phyloP scores from a whole-genome alignment of 2,113 vertebrate genomes.

The Tamias sibiricus region DNA sequence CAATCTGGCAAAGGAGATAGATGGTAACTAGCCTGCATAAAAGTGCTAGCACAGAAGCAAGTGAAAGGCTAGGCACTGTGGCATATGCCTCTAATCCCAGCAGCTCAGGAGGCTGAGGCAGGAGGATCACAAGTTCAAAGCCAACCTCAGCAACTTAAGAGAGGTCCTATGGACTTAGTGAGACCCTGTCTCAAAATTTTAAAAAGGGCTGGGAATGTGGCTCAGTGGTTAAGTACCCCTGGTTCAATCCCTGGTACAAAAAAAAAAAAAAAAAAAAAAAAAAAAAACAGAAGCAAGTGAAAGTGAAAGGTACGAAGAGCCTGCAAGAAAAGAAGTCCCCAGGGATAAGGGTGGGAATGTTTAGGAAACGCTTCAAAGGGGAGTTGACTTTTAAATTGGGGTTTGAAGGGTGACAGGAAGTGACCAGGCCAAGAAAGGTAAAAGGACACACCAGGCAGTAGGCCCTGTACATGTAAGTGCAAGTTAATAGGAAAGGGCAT shows the following conservation, averaged over 20 bases:
- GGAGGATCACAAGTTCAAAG: too few relatives aligned
- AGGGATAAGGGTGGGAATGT: not conserved
- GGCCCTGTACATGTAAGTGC: not conserved
- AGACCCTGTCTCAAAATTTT: too few relatives aligned
- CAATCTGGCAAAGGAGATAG: slow-evolving; percentile 35
- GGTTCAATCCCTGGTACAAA: too few relatives aligned
- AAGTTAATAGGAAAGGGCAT: not conserved
- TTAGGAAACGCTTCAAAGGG: slow-evolving; percentile 27
- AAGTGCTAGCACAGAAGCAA: not conserved
- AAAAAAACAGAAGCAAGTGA: not conserved
- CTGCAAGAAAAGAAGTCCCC: not conserved
- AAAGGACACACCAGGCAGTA: slow-evolving; percentile 38
- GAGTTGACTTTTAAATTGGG: slow-evolving; percentile 32
- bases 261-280: too few relatives aligned
- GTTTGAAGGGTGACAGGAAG: slow-evolving; percentile 52
- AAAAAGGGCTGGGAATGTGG: too few relatives aligned
- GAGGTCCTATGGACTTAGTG: too few relatives aligned
- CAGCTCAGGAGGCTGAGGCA: too few relatives aligned
- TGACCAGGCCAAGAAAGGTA: slow-evolving; percentile 5
- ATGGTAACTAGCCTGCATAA: not conserved
- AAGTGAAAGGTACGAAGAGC: not conserved
- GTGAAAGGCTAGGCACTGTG: too few relatives aligned
- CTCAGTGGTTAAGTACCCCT: too few relatives aligned
- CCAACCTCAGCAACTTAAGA: too few relatives aligned
- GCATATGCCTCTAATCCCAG: too few relatives aligned